Conservation (phyloP, 2,113 vertebrate species). For the Pardalotus punctatus region DNA sequence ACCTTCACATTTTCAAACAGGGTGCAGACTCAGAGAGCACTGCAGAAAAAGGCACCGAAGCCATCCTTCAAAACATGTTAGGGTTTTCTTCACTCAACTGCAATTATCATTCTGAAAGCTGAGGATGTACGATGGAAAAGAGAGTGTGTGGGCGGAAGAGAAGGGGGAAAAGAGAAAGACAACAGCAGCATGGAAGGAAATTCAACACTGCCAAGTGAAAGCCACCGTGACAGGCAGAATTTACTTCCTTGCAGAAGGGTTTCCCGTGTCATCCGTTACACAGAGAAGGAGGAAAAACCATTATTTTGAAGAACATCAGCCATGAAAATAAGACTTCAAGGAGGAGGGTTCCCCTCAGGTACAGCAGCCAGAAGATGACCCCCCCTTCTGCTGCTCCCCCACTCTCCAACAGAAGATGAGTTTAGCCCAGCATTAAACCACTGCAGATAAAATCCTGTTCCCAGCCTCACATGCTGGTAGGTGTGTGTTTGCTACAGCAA, state of each 20-base stretch:
- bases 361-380: neutral
- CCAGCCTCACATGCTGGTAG: neutral
- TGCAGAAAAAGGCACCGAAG: constrained; percentile 21
- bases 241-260: constrained; percentile 25
- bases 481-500: neutral
- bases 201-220: constrained; percentile 31
- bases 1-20: neutral
- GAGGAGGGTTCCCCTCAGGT: neutral
- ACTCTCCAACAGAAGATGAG: neutral
- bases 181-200: constrained; percentile 49
- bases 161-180: constrained; percentile 21
- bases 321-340: neutral
- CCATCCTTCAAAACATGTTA: neutral
- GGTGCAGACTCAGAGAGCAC: neutral
- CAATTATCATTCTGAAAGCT: constrained; percentile 29
- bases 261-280: neutral
- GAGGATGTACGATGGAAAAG: neutral
- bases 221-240: constrained; percentile 12
- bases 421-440: neutral
- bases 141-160: constrained; percentile 28
- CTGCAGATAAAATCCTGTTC: neutral
- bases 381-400: neutral
- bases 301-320: neutral
- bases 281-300: neutral
- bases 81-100: neutral